Base-by-base conservation (phyloP, 2,888 invertebrate genomes). In the Hypena proboscidalis region DNA sequence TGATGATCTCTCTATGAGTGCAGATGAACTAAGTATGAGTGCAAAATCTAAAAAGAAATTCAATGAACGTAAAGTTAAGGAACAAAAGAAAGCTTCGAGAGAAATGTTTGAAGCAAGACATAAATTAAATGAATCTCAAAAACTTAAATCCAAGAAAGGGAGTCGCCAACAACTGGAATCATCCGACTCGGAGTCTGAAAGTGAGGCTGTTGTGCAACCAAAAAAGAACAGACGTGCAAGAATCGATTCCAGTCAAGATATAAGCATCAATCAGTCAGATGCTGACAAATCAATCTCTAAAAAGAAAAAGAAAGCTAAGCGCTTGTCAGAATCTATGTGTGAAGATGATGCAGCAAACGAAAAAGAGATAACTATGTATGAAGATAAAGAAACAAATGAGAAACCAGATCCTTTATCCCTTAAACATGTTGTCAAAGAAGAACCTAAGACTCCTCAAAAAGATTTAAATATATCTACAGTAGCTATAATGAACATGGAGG, bases 31-130 rank as follows among this genome's bases (percentile, higher is more conserved):
- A 2, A 80, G 74, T 26, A 87, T 90, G 82, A 81, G 76, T 17
- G 56, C 71, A 14, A 83, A 84, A 57, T 90, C 90, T 1, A 91
- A 90, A 65, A 75, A 77, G 41, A 91, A 90, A 61, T 90, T 71
- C 46, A 74, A 91, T 52, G 78, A 83, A 53, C 81, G 85, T 2
- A 86, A 85, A 67, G 27, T 53, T 3, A 89, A 89, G 61, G 80
- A 89, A 66, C 88, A 86, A 56, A 90, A 88, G 56, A 77, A 75
- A 44, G 89, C 86, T 3, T 91, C 91, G 0, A 78, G 67, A 54
- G 90, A 90, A 79, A 90, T 90, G 88, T 90, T 67, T 51, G 78
- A 83, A 60, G 73, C 90, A 1, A 81, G 90, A 22, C 90, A 90
- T 64, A 71, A 77, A 51, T 43, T 77, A 17, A 70, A 77, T 33